These are phyloP conservation scores for Pogonognathellus flavescens DNA, from an alignment of 1,140 invertebrate genomes.

Conservation along the genomic window DNA sequence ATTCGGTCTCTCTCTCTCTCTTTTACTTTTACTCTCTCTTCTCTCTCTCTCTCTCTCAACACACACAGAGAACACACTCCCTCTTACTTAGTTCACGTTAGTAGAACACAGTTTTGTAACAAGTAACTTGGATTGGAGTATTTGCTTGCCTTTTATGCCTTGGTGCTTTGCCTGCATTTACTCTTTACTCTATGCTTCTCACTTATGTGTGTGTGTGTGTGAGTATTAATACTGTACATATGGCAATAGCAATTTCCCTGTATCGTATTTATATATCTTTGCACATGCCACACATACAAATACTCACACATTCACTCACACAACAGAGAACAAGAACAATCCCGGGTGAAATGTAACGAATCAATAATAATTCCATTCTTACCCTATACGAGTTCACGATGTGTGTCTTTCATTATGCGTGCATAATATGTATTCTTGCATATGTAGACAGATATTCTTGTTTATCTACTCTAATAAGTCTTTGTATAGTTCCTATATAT, in stretches of 20 bases:
- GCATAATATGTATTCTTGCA: too few species aligned
- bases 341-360: not conserved
- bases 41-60: not conserved
- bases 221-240: not conserved
- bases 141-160: too few species aligned
- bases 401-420: too few species aligned
- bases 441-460: too few species aligned
- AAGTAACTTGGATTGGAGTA: too few species aligned
- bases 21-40: not conserved
- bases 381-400: not conserved
- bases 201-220: not conserved
- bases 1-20: not conserved
- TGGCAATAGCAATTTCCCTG: not conserved
- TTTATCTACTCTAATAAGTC: too few species aligned
- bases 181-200: too few species aligned
- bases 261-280: too few species aligned
- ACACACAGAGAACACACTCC: not conserved
- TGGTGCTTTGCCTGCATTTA: too few species aligned
- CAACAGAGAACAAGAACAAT: not conserved
- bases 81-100: not conserved
- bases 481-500: too few species aligned
- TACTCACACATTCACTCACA: not conserved
- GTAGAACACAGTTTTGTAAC: too few species aligned
- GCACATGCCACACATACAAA: not conserved
- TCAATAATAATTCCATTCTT: slow-evolving; percentile 12